phyloP scores from a whole-genome alignment of 2,797 vertebrate species.

The Ispidina picta region DNA sequence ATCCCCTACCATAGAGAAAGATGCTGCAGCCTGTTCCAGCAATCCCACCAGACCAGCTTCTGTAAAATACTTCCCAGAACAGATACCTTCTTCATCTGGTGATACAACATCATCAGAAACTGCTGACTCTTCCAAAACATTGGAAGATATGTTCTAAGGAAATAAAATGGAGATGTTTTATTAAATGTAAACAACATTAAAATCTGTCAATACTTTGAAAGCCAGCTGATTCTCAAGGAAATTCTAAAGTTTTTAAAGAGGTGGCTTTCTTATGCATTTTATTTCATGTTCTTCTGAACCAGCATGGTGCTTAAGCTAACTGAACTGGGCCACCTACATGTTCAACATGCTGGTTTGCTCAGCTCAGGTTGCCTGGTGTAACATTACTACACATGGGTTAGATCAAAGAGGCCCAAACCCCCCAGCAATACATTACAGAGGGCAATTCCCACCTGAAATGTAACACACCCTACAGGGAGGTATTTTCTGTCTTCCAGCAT shows the following conservation, averaged over 20 bases:
- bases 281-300: not conserved
- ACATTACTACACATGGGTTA: not conserved
- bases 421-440: not conserved
- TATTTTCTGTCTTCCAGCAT: constrained; percentile 99
- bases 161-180: not conserved
- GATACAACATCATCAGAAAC: constrained; percentile 98
- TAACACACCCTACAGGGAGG: constrained; percentile 96
- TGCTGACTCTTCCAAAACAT: constrained; percentile 97
- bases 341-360: not conserved
- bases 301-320: not conserved
- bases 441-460: constrained; percentile 87
- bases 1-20: constrained; percentile 92
- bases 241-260: not conserved
- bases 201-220: not conserved
- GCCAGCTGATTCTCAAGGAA: not conserved
- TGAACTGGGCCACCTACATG: not conserved
- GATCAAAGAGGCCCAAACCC: not conserved
- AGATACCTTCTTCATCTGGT: constrained; percentile 98
- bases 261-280: not conserved
- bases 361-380: not conserved
- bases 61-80: constrained; percentile 98
- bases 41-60: constrained; percentile 96
- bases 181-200: not conserved
- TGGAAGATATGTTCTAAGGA: constrained; percentile 94
- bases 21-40: constrained; percentile 94